These are phyloP conservation scores for Tetramorium bicarinatum DNA, from an alignment of 2,888 invertebrate genomes.

Conservation along the genomic window DNA sequence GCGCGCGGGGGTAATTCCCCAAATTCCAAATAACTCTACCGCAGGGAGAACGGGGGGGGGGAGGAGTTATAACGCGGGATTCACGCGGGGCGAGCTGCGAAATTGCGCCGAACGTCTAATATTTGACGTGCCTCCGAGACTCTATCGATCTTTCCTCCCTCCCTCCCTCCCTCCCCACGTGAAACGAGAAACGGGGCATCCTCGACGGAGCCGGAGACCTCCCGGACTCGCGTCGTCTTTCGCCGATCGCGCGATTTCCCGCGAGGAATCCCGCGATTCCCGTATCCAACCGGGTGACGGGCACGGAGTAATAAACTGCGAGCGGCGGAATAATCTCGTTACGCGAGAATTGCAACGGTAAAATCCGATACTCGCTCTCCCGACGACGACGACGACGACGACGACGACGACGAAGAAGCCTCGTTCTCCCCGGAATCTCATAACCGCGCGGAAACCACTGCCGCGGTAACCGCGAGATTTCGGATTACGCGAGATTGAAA, in stretches of 20 bases:
- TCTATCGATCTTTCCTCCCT: slow-evolving; percentile 21
- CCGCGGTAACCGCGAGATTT: slow-evolving; percentile 20
- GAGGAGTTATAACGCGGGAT: not conserved
- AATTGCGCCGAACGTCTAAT: slow-evolving; percentile 47
- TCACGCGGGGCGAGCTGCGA: not conserved
- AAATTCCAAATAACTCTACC: slow-evolving; percentile 3
- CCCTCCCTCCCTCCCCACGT: not conserved
- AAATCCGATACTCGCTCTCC: slow-evolving; percentile 5
- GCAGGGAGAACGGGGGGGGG: too few species aligned
- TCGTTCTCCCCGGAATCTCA: not conserved
- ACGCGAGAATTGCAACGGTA: slow-evolving; percentile 32
- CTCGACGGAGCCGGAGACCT: not conserved
- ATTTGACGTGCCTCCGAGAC: slow-evolving; percentile 34
- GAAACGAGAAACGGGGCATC: not conserved
- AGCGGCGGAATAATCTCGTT: slow-evolving; percentile 28
- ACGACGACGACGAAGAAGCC: not conserved
- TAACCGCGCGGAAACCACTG: not conserved
- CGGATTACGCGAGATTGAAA: slow-evolving; percentile 48
- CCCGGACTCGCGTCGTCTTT: not conserved
- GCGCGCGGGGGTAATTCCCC: slow-evolving; percentile 5
- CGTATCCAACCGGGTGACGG: not conserved
- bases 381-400: not conserved
- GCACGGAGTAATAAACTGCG: slow-evolving; percentile 26
- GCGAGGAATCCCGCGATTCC: not conserved
- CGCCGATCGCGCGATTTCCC: slow-evolving; percentile 12